Conservation (phyloP, 1,140 invertebrate species). For the Rhopalosiphum maidis region DNA sequence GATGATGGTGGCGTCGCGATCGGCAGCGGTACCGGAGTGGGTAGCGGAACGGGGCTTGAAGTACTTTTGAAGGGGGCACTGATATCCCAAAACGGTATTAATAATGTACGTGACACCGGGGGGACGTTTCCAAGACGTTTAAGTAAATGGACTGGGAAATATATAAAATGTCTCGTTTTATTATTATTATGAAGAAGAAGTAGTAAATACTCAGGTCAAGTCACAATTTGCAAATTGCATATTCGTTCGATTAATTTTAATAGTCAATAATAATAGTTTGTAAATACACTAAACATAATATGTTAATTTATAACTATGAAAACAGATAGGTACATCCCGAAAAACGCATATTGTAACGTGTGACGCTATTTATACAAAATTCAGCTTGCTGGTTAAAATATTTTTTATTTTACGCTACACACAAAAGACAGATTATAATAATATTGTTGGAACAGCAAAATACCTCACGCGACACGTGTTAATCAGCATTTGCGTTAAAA, state of each 20-base stretch:
- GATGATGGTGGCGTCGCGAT: not conserved
- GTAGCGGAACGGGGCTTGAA: not conserved
- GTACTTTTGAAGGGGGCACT: conserved; percentile 18
- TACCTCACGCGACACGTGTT: not conserved
- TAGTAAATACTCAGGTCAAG: not conserved
- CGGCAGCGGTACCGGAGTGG: not conserved
- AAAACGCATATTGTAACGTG: not conserved
- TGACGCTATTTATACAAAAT: not conserved
- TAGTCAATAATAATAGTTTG: not conserved
- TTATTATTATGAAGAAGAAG: not conserved
- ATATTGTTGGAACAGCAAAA: not conserved
- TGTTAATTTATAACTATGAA: not conserved
- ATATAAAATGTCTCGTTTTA: conserved; percentile 5
- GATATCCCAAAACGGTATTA: conserved; percentile 38
- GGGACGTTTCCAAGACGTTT: conserved; percentile 24
- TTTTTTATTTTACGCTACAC: not conserved
- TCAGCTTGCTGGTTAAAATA: not conserved
- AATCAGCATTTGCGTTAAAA: not conserved
- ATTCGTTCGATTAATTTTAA: not conserved
- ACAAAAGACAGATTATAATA: not conserved
- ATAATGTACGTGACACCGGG: conserved; percentile 7
- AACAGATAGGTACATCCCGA: not conserved
- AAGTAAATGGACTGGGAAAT: conserved; percentile 13
- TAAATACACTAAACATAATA: not conserved
- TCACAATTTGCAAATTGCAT: not conserved